Conservation (phyloP, 2,113 vertebrate genomes). For the Myrmecobius fasciatus region DNA sequence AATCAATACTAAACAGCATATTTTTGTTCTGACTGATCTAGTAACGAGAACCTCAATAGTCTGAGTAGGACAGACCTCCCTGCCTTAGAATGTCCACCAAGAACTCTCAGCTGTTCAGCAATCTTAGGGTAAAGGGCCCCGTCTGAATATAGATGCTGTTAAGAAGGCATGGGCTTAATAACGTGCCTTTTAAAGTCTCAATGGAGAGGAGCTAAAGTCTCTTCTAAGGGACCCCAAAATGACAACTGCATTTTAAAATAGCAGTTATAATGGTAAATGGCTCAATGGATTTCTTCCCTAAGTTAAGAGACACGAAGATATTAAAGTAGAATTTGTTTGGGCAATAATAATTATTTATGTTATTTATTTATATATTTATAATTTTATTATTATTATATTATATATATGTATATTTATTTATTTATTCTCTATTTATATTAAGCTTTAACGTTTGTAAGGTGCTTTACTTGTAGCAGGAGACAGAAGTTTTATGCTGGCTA, state of each 20-base stretch:
- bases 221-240: neutral
- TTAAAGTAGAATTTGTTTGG: conserved; percentile 19
- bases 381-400: no score
- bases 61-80: neutral
- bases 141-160: conserved; percentile 65
- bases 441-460: neutral
- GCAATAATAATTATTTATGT: neutral
- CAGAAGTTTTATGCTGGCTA: neutral
- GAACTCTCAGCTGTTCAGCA: conserved; percentile 66
- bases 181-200: conserved; percentile 34
- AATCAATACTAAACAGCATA: neutral
- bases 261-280: conserved; percentile 28
- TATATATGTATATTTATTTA: no score
- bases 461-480: neutral
- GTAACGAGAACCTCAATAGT: neutral
- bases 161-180: conserved; percentile 58
- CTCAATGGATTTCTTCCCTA: conserved; percentile 9
- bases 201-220: conserved; percentile 61
- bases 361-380: no score
- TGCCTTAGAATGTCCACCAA: conserved; percentile 48
- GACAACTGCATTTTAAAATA: neutral
- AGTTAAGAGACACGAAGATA: conserved; percentile 36
- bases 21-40: neutral
- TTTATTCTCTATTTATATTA: no score
- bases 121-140: conserved; percentile 17